phyloP scores from a whole-genome alignment of 2,888 invertebrate species.

The Diarsia dahlii region DNA sequence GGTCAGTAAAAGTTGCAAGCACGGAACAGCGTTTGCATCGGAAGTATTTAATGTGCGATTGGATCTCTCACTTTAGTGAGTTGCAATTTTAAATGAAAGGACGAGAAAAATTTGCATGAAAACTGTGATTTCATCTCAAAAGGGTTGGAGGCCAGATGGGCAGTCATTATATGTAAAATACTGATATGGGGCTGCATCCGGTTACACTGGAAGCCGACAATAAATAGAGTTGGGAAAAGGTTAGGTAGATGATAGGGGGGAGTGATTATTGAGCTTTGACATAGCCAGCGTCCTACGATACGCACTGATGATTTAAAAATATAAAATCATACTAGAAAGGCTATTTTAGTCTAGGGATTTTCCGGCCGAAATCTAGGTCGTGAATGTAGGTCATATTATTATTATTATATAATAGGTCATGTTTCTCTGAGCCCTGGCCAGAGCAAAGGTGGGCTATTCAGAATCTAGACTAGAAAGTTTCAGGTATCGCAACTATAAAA shows the following conservation, averaged over 20 bases:
- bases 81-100: no score
- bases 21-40: no score
- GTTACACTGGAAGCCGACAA: not conserved
- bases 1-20: no score
- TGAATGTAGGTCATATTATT: conserved; percentile 20
- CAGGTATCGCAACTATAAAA: not conserved
- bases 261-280: not conserved
- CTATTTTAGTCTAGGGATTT: conserved; percentile 17
- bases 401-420: conserved; percentile 12
- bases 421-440: conserved; percentile 3
- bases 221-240: not conserved
- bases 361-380: not conserved
- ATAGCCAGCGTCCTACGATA: not conserved
- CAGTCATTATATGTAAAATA: no score
- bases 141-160: no score
- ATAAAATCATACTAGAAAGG: conserved; percentile 5
- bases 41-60: no score
- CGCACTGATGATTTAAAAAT: not conserved
- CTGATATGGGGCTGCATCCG: not conserved
- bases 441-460: not conserved
- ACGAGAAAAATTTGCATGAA: no score
- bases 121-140: no score
- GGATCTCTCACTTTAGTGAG: no score
- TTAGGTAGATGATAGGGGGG: not conserved
- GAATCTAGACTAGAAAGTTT: not conserved